Base-by-base conservation (phyloP, 64 coral and sea anemone genomes). In the Stichodactyla mertensii region DNA sequence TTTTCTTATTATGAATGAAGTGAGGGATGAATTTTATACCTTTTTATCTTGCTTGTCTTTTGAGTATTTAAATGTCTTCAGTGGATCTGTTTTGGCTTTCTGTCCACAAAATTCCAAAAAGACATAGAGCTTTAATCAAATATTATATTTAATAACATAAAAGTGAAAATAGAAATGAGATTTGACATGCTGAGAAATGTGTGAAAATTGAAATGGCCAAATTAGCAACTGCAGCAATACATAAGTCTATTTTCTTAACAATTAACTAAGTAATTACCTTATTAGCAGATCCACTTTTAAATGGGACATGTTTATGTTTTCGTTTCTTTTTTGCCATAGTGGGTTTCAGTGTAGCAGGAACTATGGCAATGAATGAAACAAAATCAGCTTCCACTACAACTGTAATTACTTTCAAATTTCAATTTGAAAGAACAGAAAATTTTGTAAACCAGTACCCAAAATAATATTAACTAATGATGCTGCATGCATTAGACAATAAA, bases 311-410 rank as follows among this genome's bases (percentile, higher is more conserved):
- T 79, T 92, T 79, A 11, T 57, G 60, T 64, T 82, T 87, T 57
- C 91, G 55, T 64, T 92, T 92, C 5, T 31, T 59, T 19, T 52
- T 88, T 6, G 82, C 28, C 91, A 88, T 88, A 18, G 55, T 79
- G 6, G 85, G 91, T 54, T 88, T 92, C 52, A 92, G 61, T 45
- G 91, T 84, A 16, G 91, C 80, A 78, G 91, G 91, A 20, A 92
- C 91, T 92, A 64, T 55, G 2, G 69, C 18, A 5, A 57, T 11
- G 7, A 92, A 84, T 26, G 16, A 4, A 45, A 24, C 13, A 14
- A 16, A 16, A 61, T 61, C 14, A 61, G 62, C 12, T 23, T n/a
- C 8, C 22, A 6, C 19, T n/a, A 45, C 3, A 45, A 45, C 3
- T 45, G 3, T 4, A n/a, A n/a, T 66, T 23, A 9, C 23, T 71